phyloP scores from a whole-genome alignment of 2,797 vertebrate species.

The Melanotaenia boesemani region DNA sequence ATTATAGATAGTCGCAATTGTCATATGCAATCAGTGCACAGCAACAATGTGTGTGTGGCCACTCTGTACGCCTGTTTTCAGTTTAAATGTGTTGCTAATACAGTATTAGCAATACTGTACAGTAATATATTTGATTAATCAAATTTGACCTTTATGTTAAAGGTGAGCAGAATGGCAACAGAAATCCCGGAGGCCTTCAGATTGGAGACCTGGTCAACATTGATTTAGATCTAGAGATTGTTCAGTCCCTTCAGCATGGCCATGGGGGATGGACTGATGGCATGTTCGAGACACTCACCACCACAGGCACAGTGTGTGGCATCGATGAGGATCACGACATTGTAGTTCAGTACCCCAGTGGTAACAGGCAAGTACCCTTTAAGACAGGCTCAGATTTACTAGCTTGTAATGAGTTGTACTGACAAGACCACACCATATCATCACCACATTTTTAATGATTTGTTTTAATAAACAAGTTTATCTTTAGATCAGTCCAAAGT shows the following conservation, averaged over 20 bases:
- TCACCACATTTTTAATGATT: not conserved
- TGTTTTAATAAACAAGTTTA: constrained; percentile 8
- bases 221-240: constrained; percentile 97
- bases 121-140: not conserved
- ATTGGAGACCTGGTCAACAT: constrained; percentile 99
- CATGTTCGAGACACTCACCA: constrained; percentile 99
- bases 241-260: constrained; percentile 98
- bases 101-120: no score
- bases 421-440: not conserved
- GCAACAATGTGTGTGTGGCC: not conserved
- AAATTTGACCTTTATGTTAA: constrained; percentile 7
- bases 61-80: not conserved
- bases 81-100: not conserved
- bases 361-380: constrained; percentile 88
- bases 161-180: constrained; percentile 99
- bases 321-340: constrained; percentile 99
- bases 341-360: constrained; percentile 97
- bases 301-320: constrained; percentile 97
- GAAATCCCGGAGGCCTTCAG: constrained; percentile 96
- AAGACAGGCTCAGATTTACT: not conserved
- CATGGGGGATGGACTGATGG: constrained; percentile 99
- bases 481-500: constrained; percentile 4
- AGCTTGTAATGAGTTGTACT: not conserved
- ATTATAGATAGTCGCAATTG: constrained; percentile 10
- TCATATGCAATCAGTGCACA: not conserved